Evolutionary conservation across 2,888 invertebrate genomes (phyloP), one percentile per base, ranked within the genome.

Genomic region (Acronicta leporina): DNA sequence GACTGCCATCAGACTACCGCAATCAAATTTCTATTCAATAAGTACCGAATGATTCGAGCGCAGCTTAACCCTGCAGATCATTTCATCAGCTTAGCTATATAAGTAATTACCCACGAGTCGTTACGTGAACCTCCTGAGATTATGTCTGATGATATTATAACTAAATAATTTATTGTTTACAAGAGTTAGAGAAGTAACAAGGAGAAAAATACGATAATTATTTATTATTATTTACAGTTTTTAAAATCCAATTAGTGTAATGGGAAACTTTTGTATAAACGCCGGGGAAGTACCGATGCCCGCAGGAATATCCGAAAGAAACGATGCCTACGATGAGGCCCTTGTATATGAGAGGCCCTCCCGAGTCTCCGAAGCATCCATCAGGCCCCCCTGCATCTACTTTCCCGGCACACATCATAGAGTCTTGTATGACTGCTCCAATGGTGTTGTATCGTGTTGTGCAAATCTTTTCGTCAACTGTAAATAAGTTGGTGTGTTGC

Each of bases 331-430:
- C 87, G 0, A 94, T 89, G 0, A 94, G 82, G 13, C 94, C 94
- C 75, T 92, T 92, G 59, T 92, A 92, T 43, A 94, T 75, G 1
- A 94, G 64, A 0, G 94, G 94, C 6, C 94, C 94, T 5, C 94
- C 94, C 8, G 94, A 94, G 64, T 94, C 94, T 0, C 94, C 94
- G 11, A 88, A 92, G 71, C 94, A 94, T 0, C 92, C 94, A 38
- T 94, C 94, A 0, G 91, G 85, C 0, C 93, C 92, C 0, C 89
- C 92, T 0, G 84, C 71, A 45, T 93, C 91, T 1, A 91, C 61
- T 13, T 81, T 82, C 5, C 94, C 93, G 5, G 93, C 94, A 52
- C 94, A 94, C 62, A 94, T 70, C 94, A 94, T 94, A 0, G 91
- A 89, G 35, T 89, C 87, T 8, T 87, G 73, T 52, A 94, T 87